Conservation (phyloP, 2,888 invertebrate species). For the Serripes groenlandicus region DNA sequence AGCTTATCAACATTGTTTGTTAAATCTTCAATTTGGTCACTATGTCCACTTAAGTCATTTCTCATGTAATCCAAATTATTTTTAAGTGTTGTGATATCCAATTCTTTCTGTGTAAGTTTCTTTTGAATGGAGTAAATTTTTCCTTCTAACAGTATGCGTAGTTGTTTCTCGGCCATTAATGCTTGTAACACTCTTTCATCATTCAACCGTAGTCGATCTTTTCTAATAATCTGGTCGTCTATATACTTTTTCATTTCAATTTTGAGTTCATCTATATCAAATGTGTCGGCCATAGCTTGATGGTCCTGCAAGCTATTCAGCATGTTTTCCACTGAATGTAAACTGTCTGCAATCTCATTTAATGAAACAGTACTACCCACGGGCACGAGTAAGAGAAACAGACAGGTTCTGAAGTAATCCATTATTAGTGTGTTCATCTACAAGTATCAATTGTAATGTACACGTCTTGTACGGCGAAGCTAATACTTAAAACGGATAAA, state of each 20-base stretch:
- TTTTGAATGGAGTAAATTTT: not conserved
- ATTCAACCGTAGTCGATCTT: not conserved
- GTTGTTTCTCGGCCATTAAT: slow-evolving; percentile 1
- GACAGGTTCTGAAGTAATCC: too few species aligned
- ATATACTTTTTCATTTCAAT: not conserved
- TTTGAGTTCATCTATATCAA: not conserved
- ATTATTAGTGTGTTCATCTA: too few species aligned
- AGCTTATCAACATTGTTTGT: not conserved
- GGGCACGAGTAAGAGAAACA: too few species aligned
- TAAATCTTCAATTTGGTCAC: not conserved
- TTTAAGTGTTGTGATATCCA: not conserved
- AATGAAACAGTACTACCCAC: not conserved
- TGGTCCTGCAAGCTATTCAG: not conserved
- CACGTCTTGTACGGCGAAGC: too few species aligned
- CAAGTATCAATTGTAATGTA: too few species aligned
- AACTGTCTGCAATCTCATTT: not conserved
- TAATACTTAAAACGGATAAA: too few species aligned
- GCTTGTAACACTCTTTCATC: not conserved
- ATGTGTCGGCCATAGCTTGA: not conserved
- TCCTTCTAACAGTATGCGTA: not conserved
- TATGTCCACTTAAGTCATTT: not conserved
- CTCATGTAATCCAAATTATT: not conserved
- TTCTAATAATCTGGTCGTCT: not conserved
- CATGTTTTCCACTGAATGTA: not conserved
- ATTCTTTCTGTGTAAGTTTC: not conserved